phyloP scores from a whole-genome alignment of 2,797 vertebrate species.

The Sebastes matsubarae region DNA sequence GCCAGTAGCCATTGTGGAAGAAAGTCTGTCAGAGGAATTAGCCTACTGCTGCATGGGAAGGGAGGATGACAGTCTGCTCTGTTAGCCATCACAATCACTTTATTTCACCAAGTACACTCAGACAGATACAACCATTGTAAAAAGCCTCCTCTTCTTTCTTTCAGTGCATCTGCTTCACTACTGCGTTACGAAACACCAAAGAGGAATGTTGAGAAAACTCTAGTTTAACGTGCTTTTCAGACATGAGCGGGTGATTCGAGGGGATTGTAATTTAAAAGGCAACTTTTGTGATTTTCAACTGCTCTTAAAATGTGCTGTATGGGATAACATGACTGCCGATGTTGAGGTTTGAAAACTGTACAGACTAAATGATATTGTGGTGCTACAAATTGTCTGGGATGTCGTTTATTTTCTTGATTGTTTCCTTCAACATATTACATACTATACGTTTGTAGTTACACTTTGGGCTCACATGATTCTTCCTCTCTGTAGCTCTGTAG shows the following conservation, averaged over 20 bases:
- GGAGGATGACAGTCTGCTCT: conserved; percentile 68
- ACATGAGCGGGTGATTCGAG: not conserved
- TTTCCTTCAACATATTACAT: not conserved
- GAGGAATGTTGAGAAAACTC: not conserved
- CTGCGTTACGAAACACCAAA: not conserved
- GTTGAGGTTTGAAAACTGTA: not conserved
- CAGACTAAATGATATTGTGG: not conserved
- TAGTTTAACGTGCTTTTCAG: not conserved
- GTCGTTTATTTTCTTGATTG: not conserved
- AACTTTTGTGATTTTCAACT: not conserved
- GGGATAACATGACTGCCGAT: not conserved
- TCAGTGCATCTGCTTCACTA: not conserved
- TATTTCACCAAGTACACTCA: conserved; percentile 54
- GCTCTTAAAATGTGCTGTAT: not conserved
- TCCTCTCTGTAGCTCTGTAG: not conserved
- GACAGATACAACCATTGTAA: conserved; percentile 26
- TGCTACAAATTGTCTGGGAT: not conserved
- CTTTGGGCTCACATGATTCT: not conserved
- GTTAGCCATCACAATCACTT: conserved; percentile 73
- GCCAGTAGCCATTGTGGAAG: conserved; percentile 60
- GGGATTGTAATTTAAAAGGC: not conserved
- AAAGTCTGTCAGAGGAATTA: conserved; percentile 70
- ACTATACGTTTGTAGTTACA: not conserved
- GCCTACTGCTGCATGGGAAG: conserved; percentile 44
- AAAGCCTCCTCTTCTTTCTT: not conserved